Evolutionary conservation across 2,113 vertebrate species (phyloP).

Genomic region (Melanocharis versteri): DNA sequence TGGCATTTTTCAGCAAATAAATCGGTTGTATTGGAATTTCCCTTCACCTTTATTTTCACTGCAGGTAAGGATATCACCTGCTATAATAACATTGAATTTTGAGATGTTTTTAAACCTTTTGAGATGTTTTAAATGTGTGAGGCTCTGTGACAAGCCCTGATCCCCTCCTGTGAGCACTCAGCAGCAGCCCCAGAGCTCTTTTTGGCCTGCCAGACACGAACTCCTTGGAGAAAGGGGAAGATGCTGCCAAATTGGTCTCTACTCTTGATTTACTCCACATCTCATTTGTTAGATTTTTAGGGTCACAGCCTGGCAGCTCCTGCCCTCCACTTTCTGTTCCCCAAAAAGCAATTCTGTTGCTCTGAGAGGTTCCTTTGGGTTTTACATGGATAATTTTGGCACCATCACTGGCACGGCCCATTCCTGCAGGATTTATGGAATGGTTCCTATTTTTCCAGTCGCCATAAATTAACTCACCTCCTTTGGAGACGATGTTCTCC

Average conservation of each 20-base stretch:
- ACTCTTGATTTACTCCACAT: neutral
- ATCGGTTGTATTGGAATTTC: neutral
- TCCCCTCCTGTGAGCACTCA: too few species aligned
- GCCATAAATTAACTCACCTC: neutral
- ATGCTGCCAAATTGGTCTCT: neutral
- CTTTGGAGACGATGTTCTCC: neutral
- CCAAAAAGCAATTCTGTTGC: neutral
- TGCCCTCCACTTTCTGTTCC: neutral
- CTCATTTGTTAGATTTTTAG: neutral
- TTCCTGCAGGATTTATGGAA: neutral
- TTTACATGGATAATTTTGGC: neutral
- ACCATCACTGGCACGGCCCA: rapidly evolving
- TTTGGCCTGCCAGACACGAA: neutral
- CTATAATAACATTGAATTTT: neutral
- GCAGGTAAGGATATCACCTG: neutral
- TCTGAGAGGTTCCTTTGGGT: neutral
- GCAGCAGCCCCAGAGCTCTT: neutral
- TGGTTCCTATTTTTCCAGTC: neutral
- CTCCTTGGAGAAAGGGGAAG: neutral
- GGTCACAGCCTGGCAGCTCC: neutral
- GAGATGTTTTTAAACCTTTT: neutral
- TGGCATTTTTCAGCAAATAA: neutral
- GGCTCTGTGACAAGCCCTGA: neutral
- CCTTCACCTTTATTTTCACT: neutral
- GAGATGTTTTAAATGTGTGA: too few species aligned